Conservation (phyloP, 64 coral and sea anemone species). For the Porites lutea region DNA sequence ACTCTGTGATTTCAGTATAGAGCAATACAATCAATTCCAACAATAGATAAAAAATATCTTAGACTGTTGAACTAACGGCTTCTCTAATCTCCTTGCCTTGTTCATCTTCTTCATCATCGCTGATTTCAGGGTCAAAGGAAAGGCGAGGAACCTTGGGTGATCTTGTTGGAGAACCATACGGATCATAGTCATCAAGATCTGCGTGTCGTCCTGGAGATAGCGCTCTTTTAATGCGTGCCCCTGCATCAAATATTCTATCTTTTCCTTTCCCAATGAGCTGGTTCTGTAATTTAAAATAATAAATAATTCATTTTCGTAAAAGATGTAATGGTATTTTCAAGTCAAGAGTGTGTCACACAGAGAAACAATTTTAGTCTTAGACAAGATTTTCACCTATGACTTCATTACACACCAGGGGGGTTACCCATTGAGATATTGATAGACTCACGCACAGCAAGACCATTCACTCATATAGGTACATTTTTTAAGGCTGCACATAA, state of each 20-base stretch:
- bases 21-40: no score
- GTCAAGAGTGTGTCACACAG: background rate
- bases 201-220: conserved; percentile 48
- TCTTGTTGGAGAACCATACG: background rate
- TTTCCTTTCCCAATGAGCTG: conserved; percentile 63
- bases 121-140: conserved; percentile 58
- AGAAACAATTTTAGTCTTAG: no score
- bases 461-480: no score
- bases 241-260: conserved; percentile 59
- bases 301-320: background rate
- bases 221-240: conserved; percentile 34
- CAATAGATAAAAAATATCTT: no score
- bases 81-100: background rate
- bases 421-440: no score
- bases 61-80: no score
- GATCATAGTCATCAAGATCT: conserved; percentile 1
- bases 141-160: conserved; percentile 41
- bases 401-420: no score
- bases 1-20: no score
- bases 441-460: no score
- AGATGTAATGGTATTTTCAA: background rate
- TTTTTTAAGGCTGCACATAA: no score
- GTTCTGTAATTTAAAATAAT: background rate
- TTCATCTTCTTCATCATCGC: conserved; percentile 32
- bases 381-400: no score